phyloP scores from a whole-genome alignment of 2,113 vertebrate genomes.

The Peromyscus leucopus region DNA sequence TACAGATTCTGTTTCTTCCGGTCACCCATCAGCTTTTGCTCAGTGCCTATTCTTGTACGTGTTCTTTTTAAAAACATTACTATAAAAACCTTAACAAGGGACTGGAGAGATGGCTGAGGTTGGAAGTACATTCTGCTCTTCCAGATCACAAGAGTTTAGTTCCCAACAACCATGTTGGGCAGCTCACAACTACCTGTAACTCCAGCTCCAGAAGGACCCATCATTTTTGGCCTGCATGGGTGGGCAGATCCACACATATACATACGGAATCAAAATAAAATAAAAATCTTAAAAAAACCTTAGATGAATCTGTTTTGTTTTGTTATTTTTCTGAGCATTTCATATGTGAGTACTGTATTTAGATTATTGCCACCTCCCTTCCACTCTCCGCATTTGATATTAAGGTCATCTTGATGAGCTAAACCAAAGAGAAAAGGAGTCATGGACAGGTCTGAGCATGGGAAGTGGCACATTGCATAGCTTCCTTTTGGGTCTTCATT shows the following conservation, averaged over 20 bases:
- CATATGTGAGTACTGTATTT: not conserved
- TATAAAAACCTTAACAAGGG: not conserved
- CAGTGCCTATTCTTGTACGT: not conserved
- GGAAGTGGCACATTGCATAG: not conserved
- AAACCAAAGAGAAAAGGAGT: not conserved
- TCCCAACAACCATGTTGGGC: not conserved
- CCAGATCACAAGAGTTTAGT: not conserved
- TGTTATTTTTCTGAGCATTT: not conserved
- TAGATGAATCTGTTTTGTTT: not conserved
- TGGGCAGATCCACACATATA: not conserved
- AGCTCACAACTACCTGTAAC: not conserved
- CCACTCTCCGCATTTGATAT: not conserved
- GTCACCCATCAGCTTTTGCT: not conserved
- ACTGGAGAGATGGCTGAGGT: not conserved
- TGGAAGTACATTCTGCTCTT: not conserved
- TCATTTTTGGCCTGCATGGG: not conserved
- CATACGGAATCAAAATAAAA: not conserved
- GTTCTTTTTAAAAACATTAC: not conserved
- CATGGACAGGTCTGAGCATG: not conserved
- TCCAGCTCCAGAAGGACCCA: not conserved
- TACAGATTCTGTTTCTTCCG: not conserved
- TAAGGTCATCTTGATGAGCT: not conserved
- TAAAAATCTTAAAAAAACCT: not conserved
- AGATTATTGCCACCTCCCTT: not conserved
- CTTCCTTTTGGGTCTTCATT: not conserved